Evolutionary conservation across 2,113 vertebrate species (phyloP), one percentile per base, ranked within the genome.

Genomic region (Megalops atlanticus): DNA sequence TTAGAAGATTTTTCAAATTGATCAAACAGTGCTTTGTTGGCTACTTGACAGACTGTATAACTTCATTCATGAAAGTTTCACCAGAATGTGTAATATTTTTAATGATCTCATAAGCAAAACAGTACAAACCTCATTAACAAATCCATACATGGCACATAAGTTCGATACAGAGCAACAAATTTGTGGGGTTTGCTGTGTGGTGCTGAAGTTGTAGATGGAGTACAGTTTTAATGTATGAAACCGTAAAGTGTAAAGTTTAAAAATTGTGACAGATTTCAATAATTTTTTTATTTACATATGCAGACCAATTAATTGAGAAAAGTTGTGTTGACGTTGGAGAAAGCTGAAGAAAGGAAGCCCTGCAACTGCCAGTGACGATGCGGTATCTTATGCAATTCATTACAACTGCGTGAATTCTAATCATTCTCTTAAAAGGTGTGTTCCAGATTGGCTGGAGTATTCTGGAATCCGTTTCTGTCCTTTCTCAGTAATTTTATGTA

Each of bases 361-460:
- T 24, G 43, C 14, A 45, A 47, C 76, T 76, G 75, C 33, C 52
- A 31, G 36, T 45, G 77, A 21, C 24, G 12, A 40, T 52, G 5
- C 39, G 39, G 45, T 16, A 33, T 41, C 31, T 80, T 80, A 15
- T 80, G 70, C 41, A 54, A 35, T 45, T 15, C 70, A 40, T 49
- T 71, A 69, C 27, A 68, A 27, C 33, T 14, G 11, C 0, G 21
- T 24, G 72, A n/a, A 69, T 78, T 78, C 38, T 78, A 43, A 68
- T 24, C 69, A 80, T 58, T 80, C 43, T 74, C 24, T 74, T 24
- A 4, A 47, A 54, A 80, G 69, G 79, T 54, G 70, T 58, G 79
- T 80, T 35, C 45, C 35, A 24, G 36, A 52, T 24, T 21, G 10
- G 21, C 21, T 31, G 41, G 33, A 72, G 38, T 38, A 49, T 73